phyloP scores from a whole-genome alignment of 2,888 invertebrate species.

The Heliconius aoede region DNA sequence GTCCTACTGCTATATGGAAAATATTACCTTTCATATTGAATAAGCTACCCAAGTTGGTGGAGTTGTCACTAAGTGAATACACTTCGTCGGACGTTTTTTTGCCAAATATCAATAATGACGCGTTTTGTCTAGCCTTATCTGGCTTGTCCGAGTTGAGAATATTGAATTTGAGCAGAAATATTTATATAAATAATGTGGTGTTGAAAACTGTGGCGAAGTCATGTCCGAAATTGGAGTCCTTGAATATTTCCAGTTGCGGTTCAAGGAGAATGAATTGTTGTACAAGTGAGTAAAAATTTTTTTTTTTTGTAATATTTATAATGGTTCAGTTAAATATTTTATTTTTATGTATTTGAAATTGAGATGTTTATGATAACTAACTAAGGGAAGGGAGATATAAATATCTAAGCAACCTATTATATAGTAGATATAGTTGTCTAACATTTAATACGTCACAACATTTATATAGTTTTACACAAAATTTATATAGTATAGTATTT shows the following conservation, averaged over 20 bases:
- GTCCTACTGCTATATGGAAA: conserved; percentile 71
- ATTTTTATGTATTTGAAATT: too few relatives aligned
- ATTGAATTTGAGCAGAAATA: conserved; percentile 74
- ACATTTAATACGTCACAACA: too few relatives aligned
- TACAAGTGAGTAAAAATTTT: conserved; percentile 57
- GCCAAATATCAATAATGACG: conserved; percentile 58
- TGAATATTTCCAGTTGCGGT: conserved; percentile 78
- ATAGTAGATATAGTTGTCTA: too few relatives aligned
- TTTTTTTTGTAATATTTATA: background rate
- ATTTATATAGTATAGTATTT: too few relatives aligned
- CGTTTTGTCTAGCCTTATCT: conserved; percentile 68
- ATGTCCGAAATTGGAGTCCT: conserved; percentile 71
- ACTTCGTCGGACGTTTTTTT: conserved; percentile 57
- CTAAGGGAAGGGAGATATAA: too few relatives aligned
- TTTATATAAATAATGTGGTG: conserved; percentile 79
- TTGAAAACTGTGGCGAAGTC: conserved; percentile 76
- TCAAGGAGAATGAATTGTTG: conserved; percentile 60
- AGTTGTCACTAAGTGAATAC: conserved; percentile 73
- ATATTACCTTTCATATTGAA: conserved; percentile 67
- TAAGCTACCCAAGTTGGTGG: conserved; percentile 66
- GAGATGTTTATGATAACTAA: too few relatives aligned
- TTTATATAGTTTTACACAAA: too few relatives aligned
- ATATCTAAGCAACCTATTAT: too few relatives aligned
- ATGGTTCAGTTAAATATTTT: too few relatives aligned
- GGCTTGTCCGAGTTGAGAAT: conserved; percentile 72